Percentiles rank a stretch among this genome's conserved stretches.
Evolutionary conservation across 1,140 invertebrate species (phyloP).

Genomic region (Zaprionus ornatus): DNA sequence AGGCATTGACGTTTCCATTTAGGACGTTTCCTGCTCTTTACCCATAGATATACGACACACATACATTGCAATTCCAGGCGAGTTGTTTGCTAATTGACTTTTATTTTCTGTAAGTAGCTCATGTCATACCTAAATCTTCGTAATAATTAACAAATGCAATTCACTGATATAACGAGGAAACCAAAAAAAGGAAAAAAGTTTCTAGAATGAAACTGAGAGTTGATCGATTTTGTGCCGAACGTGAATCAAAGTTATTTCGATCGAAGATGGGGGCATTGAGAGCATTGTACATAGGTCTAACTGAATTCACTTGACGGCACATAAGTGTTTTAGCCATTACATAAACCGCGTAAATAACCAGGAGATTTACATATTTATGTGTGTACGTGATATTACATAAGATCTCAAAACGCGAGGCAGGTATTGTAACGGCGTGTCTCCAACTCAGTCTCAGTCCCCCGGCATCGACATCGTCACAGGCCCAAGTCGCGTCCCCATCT

Average conservation of each 20-base stretch:
- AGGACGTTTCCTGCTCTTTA: conserved; percentile 36
- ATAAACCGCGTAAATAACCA: conserved; percentile 52
- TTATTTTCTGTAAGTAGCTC: background rate
- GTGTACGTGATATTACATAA: conserved; percentile 55
- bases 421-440: conserved; percentile 33
- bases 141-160: too few species aligned
- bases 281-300: background rate
- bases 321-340: conserved; percentile 49
- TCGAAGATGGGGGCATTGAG: background rate
- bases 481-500: conserved; percentile 34
- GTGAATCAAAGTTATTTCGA: background rate
- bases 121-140: background rate
- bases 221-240: too few species aligned
- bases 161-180: background rate
- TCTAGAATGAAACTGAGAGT: background rate
- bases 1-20: conserved; percentile 42
- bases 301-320: conserved; percentile 10
- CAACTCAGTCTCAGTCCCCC: conserved; percentile 1
- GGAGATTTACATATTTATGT: conserved; percentile 49
- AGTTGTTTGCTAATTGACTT: background rate
- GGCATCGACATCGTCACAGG: conserved; percentile 20
- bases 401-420: conserved; percentile 23
- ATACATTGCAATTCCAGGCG: background rate
- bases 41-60: background rate
- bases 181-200: background rate